Base-by-base conservation (phyloP, 30 jellyfish, hydroid and myxozoan genomes). In the Cassiopea xamachana region DNA sequence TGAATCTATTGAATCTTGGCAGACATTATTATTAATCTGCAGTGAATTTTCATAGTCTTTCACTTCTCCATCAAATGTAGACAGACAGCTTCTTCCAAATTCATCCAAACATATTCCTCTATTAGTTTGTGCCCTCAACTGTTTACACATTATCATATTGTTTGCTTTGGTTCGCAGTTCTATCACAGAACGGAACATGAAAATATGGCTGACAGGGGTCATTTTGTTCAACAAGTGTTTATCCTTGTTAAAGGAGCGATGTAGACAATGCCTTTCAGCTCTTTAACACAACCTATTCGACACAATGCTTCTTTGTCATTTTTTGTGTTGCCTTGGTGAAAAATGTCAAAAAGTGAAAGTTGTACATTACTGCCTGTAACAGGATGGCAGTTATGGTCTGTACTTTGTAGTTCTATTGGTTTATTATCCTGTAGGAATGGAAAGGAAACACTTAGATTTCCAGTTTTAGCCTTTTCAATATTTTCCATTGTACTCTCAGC, bases 261-360 rank as follows among this genome's bases (percentile, higher is more conserved):
- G 93, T 15, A 74, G 14, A 74, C 10, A n/a, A 4, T 43, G 10
- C 84, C 89, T 9, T 48, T 9, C 10, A 76, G 88, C 60, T 86
- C 83, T 43, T 86, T 77, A 13, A 86, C 80, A 69, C 92, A 84
- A 12, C 79, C 86, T 46, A 86, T 86, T 48, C 89, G 51, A 69
- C 93, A 43, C 6, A 86, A 62, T 1, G 74, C 74, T 68, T 74
- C 93, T 1, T 1, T 69, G 1, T 47, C 60, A 59, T 69, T n/a
- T 1, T 39, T 46, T 8, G 89, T 17, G 69, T 85, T 48, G 13
- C 71, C 45, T 60, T 86, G 75, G 75, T 86, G 89, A 60, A 86
- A 76, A 12, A 49, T 27, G 60, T 85, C 87, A 73, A 73, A 85
- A 47, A 85, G 64, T 15, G 87, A 85, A 43, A 85, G 46, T 12